Evolutionary conservation across 53 echinoderm and acorn worm genomes (phyloP), one percentile per base, ranked within the genome.

Genomic region (Luidia sarsii): DNA sequence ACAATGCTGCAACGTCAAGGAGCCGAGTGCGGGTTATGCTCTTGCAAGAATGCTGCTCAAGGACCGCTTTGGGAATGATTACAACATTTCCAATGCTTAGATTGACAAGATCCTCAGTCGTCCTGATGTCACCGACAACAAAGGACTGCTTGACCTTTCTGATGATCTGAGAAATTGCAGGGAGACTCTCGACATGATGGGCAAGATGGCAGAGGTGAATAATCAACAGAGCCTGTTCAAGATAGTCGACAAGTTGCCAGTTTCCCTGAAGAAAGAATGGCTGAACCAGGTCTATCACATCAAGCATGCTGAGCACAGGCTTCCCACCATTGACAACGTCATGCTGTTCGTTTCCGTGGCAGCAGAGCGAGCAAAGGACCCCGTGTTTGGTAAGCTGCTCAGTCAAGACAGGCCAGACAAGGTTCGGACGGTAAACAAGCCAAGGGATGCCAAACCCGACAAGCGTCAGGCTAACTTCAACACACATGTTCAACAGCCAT

Each of bases 361-460:
- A 18, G 79, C 79, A 15, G 24, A 48, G 20, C 61, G 62, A 25
- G 79, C 79, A 32, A 79, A 59, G 13, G 79, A 59, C 21, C 62
- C 79, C 2, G 49, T 79, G 22, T 79, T 60, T 57, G 57, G 79
- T 13, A 79, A 60, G 46, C 63, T 79, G 2, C n/a, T n/a, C n/a
- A n/a, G n/a, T n/a, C n/a, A n/a, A n/a, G n/a, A n/a, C n/a, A n/a
- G n/a, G n/a, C n/a, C n/a, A n/a, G n/a, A n/a, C n/a, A n/a, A n/a
- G n/a, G 33, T 60, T n/a, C n/a, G n/a, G n/a, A n/a, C n/a, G n/a
- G n/a, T n/a, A n/a, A n/a, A n/a, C n/a, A n/a, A n/a, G n/a, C n/a
- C n/a, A n/a, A n/a, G n/a, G n/a, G n/a, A n/a, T n/a, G n/a, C n/a
- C n/a, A n/a, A n/a, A n/a, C n/a, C n/a, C n/a, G n/a, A n/a, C n/a